phyloP scores from a whole-genome alignment of 2,113 vertebrate genomes.

The Ochotona princeps region DNA sequence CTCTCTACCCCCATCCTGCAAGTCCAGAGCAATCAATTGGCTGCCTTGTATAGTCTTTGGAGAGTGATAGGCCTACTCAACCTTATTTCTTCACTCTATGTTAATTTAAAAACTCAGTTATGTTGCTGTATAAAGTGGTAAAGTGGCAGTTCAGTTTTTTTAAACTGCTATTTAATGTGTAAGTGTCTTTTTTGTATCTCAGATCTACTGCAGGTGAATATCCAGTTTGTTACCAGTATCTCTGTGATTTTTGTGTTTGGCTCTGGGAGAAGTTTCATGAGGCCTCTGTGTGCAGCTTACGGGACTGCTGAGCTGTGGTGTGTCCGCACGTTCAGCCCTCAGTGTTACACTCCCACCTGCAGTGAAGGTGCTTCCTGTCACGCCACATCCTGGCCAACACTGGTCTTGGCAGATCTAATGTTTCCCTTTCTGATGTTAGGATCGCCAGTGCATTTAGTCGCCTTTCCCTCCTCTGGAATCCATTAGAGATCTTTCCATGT shows the following conservation, averaged over 20 bases:
- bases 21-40: not conserved
- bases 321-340: accelerated
- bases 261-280: not conserved
- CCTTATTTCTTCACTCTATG: not conserved
- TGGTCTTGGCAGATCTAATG: not conserved
- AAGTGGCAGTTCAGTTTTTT: not conserved
- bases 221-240: not conserved
- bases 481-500: not conserved
- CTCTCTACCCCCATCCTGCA: accelerated
- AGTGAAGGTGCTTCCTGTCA: no score
- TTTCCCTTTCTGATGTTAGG: not conserved
- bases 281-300: not conserved
- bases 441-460: not conserved
- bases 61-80: not conserved
- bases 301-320: not conserved
- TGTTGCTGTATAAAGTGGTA: not conserved
- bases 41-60: not conserved
- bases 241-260: not conserved
- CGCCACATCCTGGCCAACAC: not conserved
- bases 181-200: not conserved
- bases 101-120: not conserved
- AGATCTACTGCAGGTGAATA: not conserved
- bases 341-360: accelerated
- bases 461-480: not conserved
- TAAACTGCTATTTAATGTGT: accelerated